These are phyloP conservation scores for Acropora tenuis DNA, from an alignment of 64 coral and sea anemone species.

Conservation along the genomic window DNA sequence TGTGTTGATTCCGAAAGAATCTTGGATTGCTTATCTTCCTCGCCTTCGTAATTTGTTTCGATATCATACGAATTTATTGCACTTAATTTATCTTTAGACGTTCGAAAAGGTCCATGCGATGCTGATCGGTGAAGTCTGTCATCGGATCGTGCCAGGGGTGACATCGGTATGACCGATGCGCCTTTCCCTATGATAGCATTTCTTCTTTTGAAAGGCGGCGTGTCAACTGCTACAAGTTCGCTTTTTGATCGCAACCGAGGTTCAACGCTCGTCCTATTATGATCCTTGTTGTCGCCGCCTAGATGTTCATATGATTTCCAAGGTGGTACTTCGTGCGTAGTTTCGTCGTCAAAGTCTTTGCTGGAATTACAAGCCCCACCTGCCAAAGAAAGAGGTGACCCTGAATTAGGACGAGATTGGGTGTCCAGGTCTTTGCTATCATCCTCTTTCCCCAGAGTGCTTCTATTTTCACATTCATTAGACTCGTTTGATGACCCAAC, in stretches of 20 bases:
- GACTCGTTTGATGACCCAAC: constrained; percentile 21
- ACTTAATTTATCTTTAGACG: neutral
- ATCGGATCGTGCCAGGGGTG: constrained; percentile 11
- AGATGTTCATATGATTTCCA: constrained; percentile 35
- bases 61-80: neutral
- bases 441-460: neutral
- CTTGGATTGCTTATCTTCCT: neutral
- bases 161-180: neutral
- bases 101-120: neutral
- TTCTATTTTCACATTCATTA: constrained; percentile 5
- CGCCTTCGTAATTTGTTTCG: neutral
- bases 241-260: constrained; percentile 7
- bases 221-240: constrained; percentile 11
- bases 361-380: neutral
- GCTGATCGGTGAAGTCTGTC: neutral
- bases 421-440: neutral
- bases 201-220: constrained; percentile 26
- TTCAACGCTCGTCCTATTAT: neutral
- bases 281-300: neutral
- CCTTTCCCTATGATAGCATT: constrained; percentile 26
- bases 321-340: neutral
- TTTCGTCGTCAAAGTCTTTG: neutral
- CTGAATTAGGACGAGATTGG: neutral
- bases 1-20: neutral
- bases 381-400: neutral